Evolutionary conservation across 2,888 invertebrate species (phyloP).

Genomic region (Allophyes oxyacanthae): DNA sequence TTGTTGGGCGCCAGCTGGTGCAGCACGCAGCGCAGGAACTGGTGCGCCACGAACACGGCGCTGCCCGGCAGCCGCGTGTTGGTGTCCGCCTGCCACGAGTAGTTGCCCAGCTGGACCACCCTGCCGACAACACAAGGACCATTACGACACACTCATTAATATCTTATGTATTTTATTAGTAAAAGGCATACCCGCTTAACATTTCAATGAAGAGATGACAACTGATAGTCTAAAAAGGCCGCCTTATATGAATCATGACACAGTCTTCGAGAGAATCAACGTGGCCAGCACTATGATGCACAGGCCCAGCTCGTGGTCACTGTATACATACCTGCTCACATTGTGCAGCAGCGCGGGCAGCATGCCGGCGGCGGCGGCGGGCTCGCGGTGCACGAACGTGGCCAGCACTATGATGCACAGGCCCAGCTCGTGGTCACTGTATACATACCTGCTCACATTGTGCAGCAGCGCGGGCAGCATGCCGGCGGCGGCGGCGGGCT

Average conservation of each 20-base stretch:
- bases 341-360: slow-evolving; percentile 97
- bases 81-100: slow-evolving; percentile 96
- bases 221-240: too few relatives aligned
- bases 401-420: slow-evolving; percentile 97
- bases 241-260: too few relatives aligned
- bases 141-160: too few relatives aligned
- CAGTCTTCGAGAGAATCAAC: too few relatives aligned
- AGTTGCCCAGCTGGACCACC: slow-evolving; percentile 93
- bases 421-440: slow-evolving; percentile 98
- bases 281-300: slow-evolving; percentile 98
- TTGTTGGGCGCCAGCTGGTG: slow-evolving; percentile 99
- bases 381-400: slow-evolving; percentile 98
- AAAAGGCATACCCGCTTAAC: too few relatives aligned
- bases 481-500: slow-evolving; percentile 98
- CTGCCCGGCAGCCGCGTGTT: slow-evolving; percentile 97
- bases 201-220: too few relatives aligned
- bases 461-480: slow-evolving; percentile 97
- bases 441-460: slow-evolving; percentile 95
- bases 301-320: slow-evolving; percentile 98
- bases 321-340: slow-evolving; percentile 96
- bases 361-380: slow-evolving; percentile 97
- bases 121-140: slow-evolving; percentile 79
- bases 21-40: slow-evolving; percentile 98
- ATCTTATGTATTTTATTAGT: too few relatives aligned
- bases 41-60: slow-evolving; percentile 98